A percentile compares a stretch with the other conserved stretches of the same genome.
Conservation (phyloP, 1,140 invertebrate genomes). For the Lucilia sericata region DNA sequence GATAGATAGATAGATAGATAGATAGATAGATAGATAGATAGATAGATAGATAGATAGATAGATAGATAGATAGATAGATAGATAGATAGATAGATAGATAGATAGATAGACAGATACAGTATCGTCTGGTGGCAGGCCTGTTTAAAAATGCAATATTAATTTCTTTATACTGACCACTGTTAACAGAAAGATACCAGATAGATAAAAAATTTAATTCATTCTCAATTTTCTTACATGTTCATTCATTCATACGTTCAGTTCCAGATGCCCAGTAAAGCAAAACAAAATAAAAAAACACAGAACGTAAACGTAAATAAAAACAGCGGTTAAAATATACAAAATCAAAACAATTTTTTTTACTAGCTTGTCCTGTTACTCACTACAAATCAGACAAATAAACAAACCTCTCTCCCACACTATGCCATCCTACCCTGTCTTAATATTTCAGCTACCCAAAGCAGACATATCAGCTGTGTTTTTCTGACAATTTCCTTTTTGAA, state of each 20-base stretch:
- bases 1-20: no score
- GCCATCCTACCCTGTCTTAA: not conserved
- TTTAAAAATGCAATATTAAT: no score
- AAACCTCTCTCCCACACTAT: not conserved
- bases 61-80: no score
- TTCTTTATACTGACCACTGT: not conserved
- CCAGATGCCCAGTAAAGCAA: slow-evolving; percentile 14
- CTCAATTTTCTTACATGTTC: not conserved
- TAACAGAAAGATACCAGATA: not conserved
- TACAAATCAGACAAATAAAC: not conserved
- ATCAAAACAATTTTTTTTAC: not conserved
- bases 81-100: no score
- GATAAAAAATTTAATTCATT: not conserved
- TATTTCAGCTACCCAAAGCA: not conserved
- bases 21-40: no score
- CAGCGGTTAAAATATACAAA: not conserved
- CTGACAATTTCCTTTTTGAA: not conserved
- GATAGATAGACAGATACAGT: no score
- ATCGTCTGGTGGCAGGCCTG: no score
- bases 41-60: no score
- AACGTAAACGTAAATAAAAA: not conserved
- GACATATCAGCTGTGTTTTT: slow-evolving; percentile 16
- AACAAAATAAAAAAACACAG: not conserved
- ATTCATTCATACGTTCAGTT: slow-evolving; percentile 12
- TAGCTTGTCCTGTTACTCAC: no score